These are phyloP conservation scores for Danionella cerebrum DNA, from an alignment of 2,113 vertebrate genomes.

Conservation along the genomic window DNA sequence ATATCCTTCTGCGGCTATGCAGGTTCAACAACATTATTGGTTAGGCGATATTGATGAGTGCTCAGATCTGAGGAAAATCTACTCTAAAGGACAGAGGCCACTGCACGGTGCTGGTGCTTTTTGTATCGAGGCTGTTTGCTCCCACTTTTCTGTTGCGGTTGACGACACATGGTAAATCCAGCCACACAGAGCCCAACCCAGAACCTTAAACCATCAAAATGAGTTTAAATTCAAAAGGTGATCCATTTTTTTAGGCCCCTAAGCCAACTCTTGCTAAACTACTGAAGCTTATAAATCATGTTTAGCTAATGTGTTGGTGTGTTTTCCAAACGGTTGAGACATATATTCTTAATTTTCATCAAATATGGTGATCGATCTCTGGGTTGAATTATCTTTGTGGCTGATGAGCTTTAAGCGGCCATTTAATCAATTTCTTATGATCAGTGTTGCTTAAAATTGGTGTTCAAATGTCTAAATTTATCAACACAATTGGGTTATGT, in stretches of 20 bases:
- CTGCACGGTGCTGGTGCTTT: conserved; percentile 91
- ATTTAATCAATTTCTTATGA: conserved; percentile 74
- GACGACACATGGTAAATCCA: conserved; percentile 99
- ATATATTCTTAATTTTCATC: too few species aligned
- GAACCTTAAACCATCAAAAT: conserved; percentile 32
- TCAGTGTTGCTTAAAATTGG: neutral
- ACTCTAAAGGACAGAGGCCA: conserved; percentile 75
- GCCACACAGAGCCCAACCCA: conserved; percentile 89
- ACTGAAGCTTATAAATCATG: conserved; percentile 20
- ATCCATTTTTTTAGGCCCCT: too few species aligned
- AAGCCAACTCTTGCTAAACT: conserved; percentile 58
- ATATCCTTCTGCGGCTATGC: neutral
- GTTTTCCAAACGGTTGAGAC: conserved; percentile 42
- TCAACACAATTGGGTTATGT: too few species aligned
- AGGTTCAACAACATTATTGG: neutral
- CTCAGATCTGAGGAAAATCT: neutral
- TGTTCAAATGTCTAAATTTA: too few species aligned
- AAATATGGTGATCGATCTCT: conserved; percentile 66
- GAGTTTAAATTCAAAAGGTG: neutral
- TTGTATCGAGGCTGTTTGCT: conserved; percentile 99
- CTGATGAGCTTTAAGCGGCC: conserved; percentile 94
- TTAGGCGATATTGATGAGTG: neutral
- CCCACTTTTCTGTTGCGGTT: conserved; percentile 99
- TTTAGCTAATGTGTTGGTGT: conserved; percentile 63
- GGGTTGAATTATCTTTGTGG: conserved; percentile 85